phyloP scores from a whole-genome alignment of 2,113 vertebrate genomes.

The Poeciliopsis turrubarensis region DNA sequence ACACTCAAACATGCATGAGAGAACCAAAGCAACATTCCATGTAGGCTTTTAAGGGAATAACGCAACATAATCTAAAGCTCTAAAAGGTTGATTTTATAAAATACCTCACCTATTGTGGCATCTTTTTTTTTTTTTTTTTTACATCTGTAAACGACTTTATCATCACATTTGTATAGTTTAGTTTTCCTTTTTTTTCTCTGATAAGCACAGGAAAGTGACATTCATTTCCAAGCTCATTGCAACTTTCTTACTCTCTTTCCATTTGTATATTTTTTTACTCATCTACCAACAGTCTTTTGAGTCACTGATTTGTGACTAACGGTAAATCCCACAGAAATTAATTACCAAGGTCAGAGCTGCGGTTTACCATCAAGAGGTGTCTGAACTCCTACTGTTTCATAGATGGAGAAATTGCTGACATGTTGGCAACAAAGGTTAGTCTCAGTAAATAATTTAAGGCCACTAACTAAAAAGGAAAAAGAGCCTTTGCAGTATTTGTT shows the following conservation, averaged over 20 bases:
- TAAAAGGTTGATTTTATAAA: too few relatives aligned
- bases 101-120: neutral
- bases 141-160: neutral
- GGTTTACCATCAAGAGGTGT: constrained; percentile 63
- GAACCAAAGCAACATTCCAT: neutral
- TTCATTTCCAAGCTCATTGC: neutral
- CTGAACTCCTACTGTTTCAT: constrained; percentile 26
- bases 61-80: too few relatives aligned
- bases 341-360: constrained; percentile 69
- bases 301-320: constrained; percentile 50
- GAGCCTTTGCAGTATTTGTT: neutral
- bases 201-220: neutral
- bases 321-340: constrained; percentile 72
- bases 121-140: neutral
- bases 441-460: neutral
- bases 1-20: too few relatives aligned
- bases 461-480: neutral
- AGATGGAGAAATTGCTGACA: constrained; percentile 1
- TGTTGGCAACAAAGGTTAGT: neutral
- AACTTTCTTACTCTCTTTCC: constrained; percentile 21
- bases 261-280: constrained; percentile 43
- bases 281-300: constrained; percentile 24
- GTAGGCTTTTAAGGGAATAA: too few relatives aligned
- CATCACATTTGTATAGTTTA: neutral
- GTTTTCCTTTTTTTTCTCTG: neutral